phyloP scores from a whole-genome alignment of 2,113 vertebrate genomes.

The Phyllostomus discolor region DNA sequence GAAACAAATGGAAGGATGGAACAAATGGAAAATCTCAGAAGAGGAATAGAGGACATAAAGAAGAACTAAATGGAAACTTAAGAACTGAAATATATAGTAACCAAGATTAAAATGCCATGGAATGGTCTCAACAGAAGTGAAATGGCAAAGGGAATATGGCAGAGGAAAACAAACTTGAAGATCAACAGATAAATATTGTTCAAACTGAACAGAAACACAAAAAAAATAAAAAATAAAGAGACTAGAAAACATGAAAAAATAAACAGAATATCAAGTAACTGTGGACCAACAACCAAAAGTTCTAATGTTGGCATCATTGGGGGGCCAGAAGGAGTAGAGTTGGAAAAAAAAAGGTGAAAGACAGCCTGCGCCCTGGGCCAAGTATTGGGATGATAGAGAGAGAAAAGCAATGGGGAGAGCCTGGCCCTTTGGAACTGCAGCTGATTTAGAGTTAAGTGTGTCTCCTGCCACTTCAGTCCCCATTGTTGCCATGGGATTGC shows the following conservation, averaged over 20 bases:
- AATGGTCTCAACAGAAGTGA: neutral
- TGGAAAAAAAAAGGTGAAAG: neutral
- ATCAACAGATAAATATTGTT: neutral
- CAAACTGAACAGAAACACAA: neutral
- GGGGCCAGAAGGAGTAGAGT: neutral
- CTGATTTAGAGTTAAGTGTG: neutral
- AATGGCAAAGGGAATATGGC: neutral
- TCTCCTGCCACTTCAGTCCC: neutral
- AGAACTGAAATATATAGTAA: neutral
- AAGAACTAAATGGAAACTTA: neutral
- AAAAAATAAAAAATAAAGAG: neutral
- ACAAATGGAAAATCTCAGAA: neutral
- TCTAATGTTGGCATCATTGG: neutral
- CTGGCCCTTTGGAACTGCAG: neutral
- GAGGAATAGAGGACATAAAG: neutral
- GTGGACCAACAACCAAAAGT: rapidly evolving
- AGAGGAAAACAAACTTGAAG: neutral
- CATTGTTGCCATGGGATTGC: neutral
- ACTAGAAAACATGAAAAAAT: neutral
- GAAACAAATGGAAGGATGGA: neutral
- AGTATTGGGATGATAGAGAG: neutral
- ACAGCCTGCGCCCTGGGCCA: neutral
- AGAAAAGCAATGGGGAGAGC: neutral
- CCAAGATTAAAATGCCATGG: neutral
- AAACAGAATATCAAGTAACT: too few relatives aligned